These are phyloP conservation scores for Epizoanthus fatuus DNA, from an alignment of 92 coral and sea anemone genomes.

Conservation along the genomic window DNA sequence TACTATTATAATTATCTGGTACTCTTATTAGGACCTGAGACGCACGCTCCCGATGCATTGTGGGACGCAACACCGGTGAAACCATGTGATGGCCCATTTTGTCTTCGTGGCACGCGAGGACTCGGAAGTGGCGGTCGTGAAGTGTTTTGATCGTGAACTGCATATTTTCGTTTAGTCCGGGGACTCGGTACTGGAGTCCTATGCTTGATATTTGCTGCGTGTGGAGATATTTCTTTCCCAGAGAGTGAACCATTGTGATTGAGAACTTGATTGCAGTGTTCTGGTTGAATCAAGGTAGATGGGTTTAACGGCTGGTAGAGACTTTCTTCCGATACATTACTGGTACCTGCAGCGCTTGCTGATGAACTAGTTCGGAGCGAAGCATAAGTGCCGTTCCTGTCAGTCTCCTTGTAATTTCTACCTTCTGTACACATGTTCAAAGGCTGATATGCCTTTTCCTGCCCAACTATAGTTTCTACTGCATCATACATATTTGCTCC, in stretches of 20 bases:
- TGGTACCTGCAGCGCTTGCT: neutral
- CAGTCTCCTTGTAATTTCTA: neutral
- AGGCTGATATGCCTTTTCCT: conserved; percentile 14
- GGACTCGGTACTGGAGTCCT: conserved; percentile 36
- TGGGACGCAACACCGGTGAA: neutral
- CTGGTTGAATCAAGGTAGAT: conserved; percentile 2
- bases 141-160: neutral
- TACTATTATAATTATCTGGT: neutral
- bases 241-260: neutral
- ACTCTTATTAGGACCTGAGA: neutral
- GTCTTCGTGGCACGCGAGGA: conserved; percentile 1
- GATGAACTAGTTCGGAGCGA: conserved; percentile 5
- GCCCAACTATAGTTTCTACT: neutral
- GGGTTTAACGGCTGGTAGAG: conserved; percentile 23
- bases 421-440: neutral
- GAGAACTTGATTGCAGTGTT: neutral
- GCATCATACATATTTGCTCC: conserved; percentile 8
- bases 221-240: neutral
- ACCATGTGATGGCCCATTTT: neutral
- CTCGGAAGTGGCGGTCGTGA: conserved; percentile 20
- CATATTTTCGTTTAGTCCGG: conserved; percentile 14
- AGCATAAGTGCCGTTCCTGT: conserved; percentile 3
- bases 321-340: neutral
- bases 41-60: neutral
- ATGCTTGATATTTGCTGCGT: neutral